Evolutionary conservation across 2,113 vertebrate genomes (phyloP), one percentile per base, ranked within the genome.

Genomic region (Ceyx melanurus): DNA sequence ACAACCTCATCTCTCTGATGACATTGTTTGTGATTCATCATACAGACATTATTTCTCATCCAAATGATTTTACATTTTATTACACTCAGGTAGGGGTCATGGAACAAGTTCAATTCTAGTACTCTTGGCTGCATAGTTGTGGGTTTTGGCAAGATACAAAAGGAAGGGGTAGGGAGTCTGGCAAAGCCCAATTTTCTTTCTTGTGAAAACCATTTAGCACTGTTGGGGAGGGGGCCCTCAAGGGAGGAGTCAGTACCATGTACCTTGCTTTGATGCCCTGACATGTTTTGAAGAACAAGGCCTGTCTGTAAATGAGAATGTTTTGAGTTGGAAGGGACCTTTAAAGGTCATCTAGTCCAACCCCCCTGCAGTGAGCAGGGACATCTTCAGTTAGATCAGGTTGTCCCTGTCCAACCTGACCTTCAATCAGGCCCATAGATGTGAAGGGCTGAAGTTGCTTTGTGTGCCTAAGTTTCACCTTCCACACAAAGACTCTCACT

Each of bases 181-280:
- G 65, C 26, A 75, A 81, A 83, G 9, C 5, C 23, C 16, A 15
- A 0, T 20, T 71, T 57, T 40, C 61, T 90, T 91, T 93, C 48
- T 81, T 78, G 68, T 71, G 37, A 71, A 81, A 88, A 4, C 6
- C n/a, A 37, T 71, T 74, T 33, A 77, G 11, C 35, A n/a, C 15
- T 6, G 2, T 2, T 57, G 21, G 33, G 15, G 17, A 54, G 10
- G 7, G 23, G n/a, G 23, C 4, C 5, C 7, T 82, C 2, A 1
- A 72, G n/a, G n/a, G 23, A 68, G 12, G 7, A 82, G 15, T 62
- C 46, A 43, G 42, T 26, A 14, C 46, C 20, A 15, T 4, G 22
- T 33, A 42, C 25, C 48, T 61, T 81, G 22, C 19, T 33, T 75
- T 53, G 64, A 72, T 74, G 26, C 19, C 51, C 61, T 72, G 48